A percentile compares a stretch with the other conserved stretches of the same genome.
phyloP scores from a whole-genome alignment of 64 coral and sea anemone genomes.

The Catalaphyllia jardinei region DNA sequence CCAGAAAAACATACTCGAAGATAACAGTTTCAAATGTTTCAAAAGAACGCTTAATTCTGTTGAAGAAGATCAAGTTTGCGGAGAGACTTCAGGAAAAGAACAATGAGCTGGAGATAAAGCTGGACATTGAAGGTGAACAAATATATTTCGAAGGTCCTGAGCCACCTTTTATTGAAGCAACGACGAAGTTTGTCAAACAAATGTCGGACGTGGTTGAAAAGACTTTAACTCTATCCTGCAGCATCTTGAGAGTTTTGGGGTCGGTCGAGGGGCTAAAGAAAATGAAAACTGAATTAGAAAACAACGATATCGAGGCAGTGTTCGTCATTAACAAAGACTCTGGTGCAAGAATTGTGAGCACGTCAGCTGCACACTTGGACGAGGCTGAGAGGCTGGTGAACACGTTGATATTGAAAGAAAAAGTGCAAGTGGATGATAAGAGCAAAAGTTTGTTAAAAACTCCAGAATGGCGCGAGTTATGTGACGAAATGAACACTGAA shows the following conservation, averaged over 20 bases:
- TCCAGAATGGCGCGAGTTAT: constrained; percentile 41
- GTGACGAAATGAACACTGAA: neutral
- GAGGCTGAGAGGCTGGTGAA: constrained; percentile 43
- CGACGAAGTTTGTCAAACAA: constrained; percentile 15
- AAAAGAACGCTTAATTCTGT: constrained; percentile 34
- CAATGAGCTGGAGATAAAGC: constrained; percentile 49
- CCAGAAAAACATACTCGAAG: constrained; percentile 32
- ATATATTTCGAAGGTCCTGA: constrained; percentile 58
- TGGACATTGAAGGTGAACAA: constrained; percentile 40
- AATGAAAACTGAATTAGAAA: constrained; percentile 44
- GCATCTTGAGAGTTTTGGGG: constrained; percentile 44
- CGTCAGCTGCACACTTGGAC: constrained; percentile 35
- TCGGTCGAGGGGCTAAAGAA: constrained; percentile 24
- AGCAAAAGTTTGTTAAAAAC: constrained; percentile 36
- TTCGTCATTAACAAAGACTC: constrained; percentile 38
- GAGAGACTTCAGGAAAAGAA: constrained; percentile 32
- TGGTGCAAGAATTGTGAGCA: constrained; percentile 4
- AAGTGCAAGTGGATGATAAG: constrained; percentile 51
- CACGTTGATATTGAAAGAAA: constrained; percentile 47
- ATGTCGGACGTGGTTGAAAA: neutral
- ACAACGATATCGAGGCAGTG: constrained; percentile 47
- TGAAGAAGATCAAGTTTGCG: constrained; percentile 59
- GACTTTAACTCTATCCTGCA: neutral
- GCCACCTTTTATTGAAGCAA: constrained; percentile 16
- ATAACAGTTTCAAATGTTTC: constrained; percentile 13